Evolutionary conservation across 2,113 vertebrate genomes (phyloP), one percentile per base, ranked within the genome.

Genomic region (Lepidothrix coronata): DNA sequence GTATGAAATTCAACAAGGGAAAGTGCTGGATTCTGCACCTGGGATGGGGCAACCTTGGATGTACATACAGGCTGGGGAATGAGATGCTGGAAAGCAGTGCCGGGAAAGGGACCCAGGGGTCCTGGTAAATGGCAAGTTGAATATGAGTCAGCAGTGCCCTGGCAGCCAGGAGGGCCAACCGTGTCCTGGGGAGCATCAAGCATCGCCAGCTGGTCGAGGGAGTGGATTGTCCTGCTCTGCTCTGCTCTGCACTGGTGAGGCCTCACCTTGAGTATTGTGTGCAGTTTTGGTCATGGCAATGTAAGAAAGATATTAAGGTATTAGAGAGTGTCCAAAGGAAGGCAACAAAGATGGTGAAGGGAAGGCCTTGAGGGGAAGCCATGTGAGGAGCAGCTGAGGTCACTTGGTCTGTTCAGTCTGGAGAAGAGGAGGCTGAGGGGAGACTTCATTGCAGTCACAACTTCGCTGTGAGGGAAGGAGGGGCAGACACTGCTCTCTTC

Each of bases 141-240:
- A 30, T 12, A 0, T 39, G 37, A 61, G 33, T 2, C 39, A 61
- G 62, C 62, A 61, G 78, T 83, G 71, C 46, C 39, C 77, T 82
- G 54, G 46, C 33, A 89, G 24, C 16, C 61, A 54, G 24, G 7
- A 68, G 46, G 16, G 25, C 12, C 52, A 52, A 0, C 1, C 2
- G 0, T 61, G 62, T 41, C n/a, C 28, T 82, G 30, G 6, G 24
- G 7, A 0, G 5, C 16, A 41, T 62, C 70, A 61, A 81, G 68
- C 59, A 67, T 52, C 0, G 0, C 15, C 70, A 68, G 54, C 48
- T 0, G 0, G 39, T 9, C 6, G 11, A 59, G 39, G 62, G 35
- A 54, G 16, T 20, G 24, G 11, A 41, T 54, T 68, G 54, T 48
- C 46, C 33, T 0, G 0, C 33, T 41, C 28, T 71, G 0, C 33